These are phyloP conservation scores for Danaus plexippus DNA, from an alignment of 1,140 invertebrate species.

Conservation along the genomic window DNA sequence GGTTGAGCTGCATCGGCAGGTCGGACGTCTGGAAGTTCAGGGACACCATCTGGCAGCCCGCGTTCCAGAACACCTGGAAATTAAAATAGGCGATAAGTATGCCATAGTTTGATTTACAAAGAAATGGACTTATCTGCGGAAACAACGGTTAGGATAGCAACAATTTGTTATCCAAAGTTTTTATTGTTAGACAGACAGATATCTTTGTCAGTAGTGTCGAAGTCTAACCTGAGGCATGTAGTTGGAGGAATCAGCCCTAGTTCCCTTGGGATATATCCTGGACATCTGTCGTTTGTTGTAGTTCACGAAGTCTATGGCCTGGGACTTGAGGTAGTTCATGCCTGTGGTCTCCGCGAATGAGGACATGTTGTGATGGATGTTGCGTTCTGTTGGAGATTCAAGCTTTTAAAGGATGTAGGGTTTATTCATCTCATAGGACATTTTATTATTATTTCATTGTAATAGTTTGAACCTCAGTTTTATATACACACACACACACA, in stretches of 20 bases:
- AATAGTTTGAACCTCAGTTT: too few species aligned
- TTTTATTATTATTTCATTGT: too few species aligned
- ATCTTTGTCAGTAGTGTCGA: not conserved
- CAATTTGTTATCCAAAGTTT: too few species aligned
- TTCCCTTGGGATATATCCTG: slow-evolving; percentile 98
- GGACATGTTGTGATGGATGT: slow-evolving; percentile 98
- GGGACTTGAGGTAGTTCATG: slow-evolving; percentile 94
- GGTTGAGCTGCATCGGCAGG: slow-evolving; percentile 99
- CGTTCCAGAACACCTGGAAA: slow-evolving; percentile 90
- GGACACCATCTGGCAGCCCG: slow-evolving; percentile 97
- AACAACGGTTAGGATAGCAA: too few species aligned
- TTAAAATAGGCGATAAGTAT: not conserved
- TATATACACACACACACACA: too few species aligned
- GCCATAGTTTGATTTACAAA: too few species aligned
- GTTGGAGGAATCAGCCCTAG: slow-evolving; percentile 98
- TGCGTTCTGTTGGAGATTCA: slow-evolving; percentile 81
- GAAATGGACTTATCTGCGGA: too few species aligned
- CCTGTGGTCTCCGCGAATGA: slow-evolving; percentile 98
- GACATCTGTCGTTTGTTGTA: slow-evolving; percentile 99
- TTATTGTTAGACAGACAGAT: too few species aligned
- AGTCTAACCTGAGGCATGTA: slow-evolving; percentile 96
- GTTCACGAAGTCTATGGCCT: slow-evolving; percentile 99
- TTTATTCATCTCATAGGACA: too few species aligned
- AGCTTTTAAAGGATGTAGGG: too few species aligned
- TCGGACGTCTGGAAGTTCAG: slow-evolving; percentile 99